Base-by-base conservation (phyloP, 1,140 invertebrate species). In the Penaeus chinensis region DNA sequence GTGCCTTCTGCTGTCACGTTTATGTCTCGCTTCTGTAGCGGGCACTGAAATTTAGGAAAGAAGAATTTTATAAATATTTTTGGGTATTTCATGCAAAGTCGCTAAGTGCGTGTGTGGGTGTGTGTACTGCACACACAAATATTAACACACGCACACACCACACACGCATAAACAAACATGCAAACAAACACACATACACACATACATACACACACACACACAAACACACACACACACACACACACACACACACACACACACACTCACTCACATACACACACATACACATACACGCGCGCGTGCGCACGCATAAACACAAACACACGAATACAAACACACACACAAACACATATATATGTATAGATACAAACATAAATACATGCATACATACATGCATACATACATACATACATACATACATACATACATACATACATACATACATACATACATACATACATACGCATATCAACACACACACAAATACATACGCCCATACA, bases 291-390 rank as follows among this genome's bases (percentile, higher is more conserved):
- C 32, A 80, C n/a, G n/a, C n/a, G n/a, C n/a, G n/a, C 32, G n/a
- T 71, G n/a, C n/a, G n/a, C 11, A 47, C 11, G 4, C 11, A 47
- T 5, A 47, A 0, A 47, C 11, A 47, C 11, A 47, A 2, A 47
- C 11, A 47, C 11, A 3, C 10, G 24, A 5, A 74, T 32, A 74
- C 24, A 74, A 32, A 66, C n/a, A 66, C 24, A 37, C 22, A 66
- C 27, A 47, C 20, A 82, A 8, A 61, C 81, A 47, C 27, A 69
- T 81, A 71, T 71, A 71, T 71, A 71, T 71, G 24, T 71, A 71
- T 71, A 71, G 20, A 71, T 71, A 71, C 24, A 71, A n/a, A 71
- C 24, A 71, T 71, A 27, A n/a, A 24, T 71, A n/a, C 27, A 62
- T 66, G 47, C 32, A 66, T 37, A 78, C 32, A 71, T 54, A 66